A percentile compares a stretch with the other conserved stretches of the same genome.
Conservation (phyloP, 2,797 vertebrate genomes). For the Rallus crepitans region DNA sequence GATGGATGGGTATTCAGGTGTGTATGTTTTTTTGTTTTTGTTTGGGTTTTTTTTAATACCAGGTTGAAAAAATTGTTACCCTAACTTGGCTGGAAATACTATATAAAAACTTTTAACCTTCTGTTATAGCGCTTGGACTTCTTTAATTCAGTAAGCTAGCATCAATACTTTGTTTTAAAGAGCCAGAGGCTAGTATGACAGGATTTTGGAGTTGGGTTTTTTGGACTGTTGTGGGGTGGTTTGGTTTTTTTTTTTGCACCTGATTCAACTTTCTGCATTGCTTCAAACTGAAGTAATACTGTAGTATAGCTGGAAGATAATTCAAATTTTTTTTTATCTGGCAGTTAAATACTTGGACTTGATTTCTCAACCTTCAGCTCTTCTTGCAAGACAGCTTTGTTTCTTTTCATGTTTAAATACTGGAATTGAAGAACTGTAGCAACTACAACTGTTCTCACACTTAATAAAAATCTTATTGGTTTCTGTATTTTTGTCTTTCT, state of each 20-base stretch:
- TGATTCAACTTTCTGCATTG: neutral
- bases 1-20: neutral
- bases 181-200: rapidly evolving
- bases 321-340: neutral
- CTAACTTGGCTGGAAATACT: neutral
- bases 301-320: neutral
- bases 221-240: neutral
- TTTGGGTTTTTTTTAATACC: neutral
- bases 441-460: neutral
- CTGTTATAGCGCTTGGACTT: neutral
- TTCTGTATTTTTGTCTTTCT: neutral
- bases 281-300: neutral
- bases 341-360: neutral
- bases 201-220: neutral
- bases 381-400: neutral
- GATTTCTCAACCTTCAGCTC: neutral
- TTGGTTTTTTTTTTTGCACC: neutral
- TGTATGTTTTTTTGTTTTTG: neutral
- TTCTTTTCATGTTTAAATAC: neutral
- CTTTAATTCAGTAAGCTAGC: neutral
- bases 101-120: neutral
- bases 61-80: neutral
- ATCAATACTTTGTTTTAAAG: neutral
- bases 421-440: neutral
- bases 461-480: neutral